Percentiles rank a stretch among this genome's conserved stretches.
Conservation (phyloP, 2,113 vertebrate genomes). For the Cyanoramphus novaezelandiae region DNA sequence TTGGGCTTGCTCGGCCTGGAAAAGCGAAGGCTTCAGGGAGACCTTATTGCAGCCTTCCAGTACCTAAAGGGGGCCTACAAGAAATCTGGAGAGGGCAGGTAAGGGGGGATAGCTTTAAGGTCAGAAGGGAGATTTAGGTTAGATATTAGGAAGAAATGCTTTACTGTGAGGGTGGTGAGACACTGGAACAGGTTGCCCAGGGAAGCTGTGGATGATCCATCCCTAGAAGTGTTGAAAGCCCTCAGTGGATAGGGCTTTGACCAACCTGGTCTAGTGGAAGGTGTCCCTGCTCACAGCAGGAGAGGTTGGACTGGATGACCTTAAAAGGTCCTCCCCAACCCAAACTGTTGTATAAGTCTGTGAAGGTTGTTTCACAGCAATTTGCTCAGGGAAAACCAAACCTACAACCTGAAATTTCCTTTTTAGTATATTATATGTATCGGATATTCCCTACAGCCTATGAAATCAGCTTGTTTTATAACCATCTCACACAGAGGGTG, state of each 20-base stretch:
- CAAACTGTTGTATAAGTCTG: neutral
- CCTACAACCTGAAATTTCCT: neutral
- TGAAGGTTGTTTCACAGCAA: neutral
- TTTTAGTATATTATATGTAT: neutral
- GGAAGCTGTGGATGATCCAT: neutral
- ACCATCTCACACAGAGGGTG: neutral
- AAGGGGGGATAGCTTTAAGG: neutral
- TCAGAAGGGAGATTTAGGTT: neutral
- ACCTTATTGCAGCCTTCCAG: neutral
- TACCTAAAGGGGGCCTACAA: neutral
- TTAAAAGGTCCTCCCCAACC: neutral
- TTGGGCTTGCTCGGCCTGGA: neutral
- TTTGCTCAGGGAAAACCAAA: neutral
- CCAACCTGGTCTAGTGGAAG: neutral
- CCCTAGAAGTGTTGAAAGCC: neutral
- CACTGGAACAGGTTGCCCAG: neutral
- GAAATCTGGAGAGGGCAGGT: neutral
- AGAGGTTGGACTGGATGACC: neutral
- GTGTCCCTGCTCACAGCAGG: neutral
- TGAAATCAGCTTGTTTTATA: neutral
- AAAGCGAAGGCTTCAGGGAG: neutral
- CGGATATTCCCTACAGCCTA: neutral
- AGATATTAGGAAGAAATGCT: neutral
- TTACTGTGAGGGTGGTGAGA: neutral
- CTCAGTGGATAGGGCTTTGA: neutral